phyloP scores from a whole-genome alignment of 2,888 invertebrate genomes.

The Lasioglossum morio region DNA sequence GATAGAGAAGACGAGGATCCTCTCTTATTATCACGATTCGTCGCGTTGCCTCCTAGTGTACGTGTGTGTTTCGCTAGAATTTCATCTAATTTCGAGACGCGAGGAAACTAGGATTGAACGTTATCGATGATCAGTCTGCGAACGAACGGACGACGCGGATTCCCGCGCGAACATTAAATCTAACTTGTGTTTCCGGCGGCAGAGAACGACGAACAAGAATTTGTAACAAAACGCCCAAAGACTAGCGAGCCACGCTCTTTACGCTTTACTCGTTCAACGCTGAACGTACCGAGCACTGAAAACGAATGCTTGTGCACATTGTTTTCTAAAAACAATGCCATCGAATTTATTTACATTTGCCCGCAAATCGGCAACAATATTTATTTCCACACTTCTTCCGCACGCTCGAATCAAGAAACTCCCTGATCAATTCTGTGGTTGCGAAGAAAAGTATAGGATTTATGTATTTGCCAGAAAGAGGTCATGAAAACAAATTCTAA shows the following conservation, averaged over 20 bases:
- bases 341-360: neutral
- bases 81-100: conserved; percentile 15
- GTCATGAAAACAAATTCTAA: too few relatives aligned
- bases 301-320: neutral
- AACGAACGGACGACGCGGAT: conserved; percentile 36
- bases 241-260: neutral
- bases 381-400: neutral
- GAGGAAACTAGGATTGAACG: conserved; percentile 21
- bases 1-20: neutral
- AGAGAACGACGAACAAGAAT: conserved; percentile 28
- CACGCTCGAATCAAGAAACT: neutral
- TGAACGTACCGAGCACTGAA: neutral
- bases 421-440: neutral
- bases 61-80: conserved; percentile 5
- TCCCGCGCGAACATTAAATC: conserved; percentile 2
- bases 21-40: conserved; percentile 30
- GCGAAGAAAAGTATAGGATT: too few relatives aligned
- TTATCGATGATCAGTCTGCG: conserved; percentile 44
- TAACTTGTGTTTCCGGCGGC: conserved; percentile 13
- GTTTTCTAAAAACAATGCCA: neutral
- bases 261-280: conserved; percentile 17
- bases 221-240: conserved; percentile 61
- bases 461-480: too few relatives aligned
- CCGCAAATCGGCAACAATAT: neutral
- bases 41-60: neutral